These are phyloP conservation scores for Casuarius casuarius DNA, from an alignment of 2,113 vertebrate species.

Conservation along the genomic window DNA sequence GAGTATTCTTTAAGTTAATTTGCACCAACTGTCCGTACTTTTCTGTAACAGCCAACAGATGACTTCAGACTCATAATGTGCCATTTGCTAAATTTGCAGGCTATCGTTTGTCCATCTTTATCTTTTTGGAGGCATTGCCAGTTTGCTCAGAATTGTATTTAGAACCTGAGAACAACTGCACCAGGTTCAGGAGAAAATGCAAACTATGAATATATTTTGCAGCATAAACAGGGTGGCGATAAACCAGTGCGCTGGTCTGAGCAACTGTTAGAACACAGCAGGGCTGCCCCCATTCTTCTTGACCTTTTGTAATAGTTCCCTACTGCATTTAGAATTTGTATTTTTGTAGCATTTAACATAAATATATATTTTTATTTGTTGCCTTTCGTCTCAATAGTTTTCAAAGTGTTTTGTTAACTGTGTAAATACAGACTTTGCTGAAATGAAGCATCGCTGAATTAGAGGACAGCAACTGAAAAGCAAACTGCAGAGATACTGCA, in stretches of 20 bases:
- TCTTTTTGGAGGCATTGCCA: not conserved
- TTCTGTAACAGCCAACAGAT: not conserved
- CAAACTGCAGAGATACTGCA: not conserved
- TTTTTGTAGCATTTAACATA: not conserved
- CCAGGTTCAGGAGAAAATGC: not conserved
- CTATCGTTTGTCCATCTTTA: not conserved
- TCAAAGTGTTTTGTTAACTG: not conserved
- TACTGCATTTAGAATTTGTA: not conserved
- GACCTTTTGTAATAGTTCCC: not conserved
- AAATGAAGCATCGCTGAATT: not conserved
- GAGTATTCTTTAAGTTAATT: not conserved
- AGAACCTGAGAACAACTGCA: not conserved
- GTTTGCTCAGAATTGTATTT: constrained; percentile 16
- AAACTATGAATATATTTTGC: constrained; percentile 4
- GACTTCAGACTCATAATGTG: not conserved
- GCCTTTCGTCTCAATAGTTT: not conserved
- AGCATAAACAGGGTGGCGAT: not conserved
- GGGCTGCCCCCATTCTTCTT: not conserved
- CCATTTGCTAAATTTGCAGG: not conserved
- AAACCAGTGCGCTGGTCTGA: not conserved
- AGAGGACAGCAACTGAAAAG: not conserved
- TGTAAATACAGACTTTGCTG: not conserved
- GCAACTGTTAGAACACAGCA: not conserved
- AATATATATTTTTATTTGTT: not conserved
- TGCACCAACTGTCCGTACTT: not conserved